Base-by-base conservation (phyloP, 2,888 invertebrate genomes). In the Scaptomyza tumidula region DNA sequence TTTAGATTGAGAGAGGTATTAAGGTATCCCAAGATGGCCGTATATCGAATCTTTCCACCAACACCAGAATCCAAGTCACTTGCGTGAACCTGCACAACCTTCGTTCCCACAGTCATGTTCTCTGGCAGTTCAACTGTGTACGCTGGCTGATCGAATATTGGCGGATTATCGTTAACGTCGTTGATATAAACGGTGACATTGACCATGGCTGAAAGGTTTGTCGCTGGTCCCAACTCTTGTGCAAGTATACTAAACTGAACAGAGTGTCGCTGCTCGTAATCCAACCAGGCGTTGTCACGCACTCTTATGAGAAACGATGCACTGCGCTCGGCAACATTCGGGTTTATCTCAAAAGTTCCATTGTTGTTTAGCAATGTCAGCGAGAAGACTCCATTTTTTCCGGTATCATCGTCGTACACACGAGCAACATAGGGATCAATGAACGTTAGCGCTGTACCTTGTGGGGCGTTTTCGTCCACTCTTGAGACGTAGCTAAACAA, bases 81-180 rank as follows among this genome's bases (percentile, higher is more conserved):
- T 0, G 98, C 98, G 90, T 96, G 94, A 0, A 97, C 92, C 93
- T 95, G 95, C 27, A 94, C 93, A 2, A 97, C 95, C 83, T 94
- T 94, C 0, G 95, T 94, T 19, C 96, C 96, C 14, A 94, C 95
- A 24, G 95, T 95, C 43, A 96, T 95, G 90, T 97, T 96, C 92
- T 98, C 98, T 0, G 95, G 94, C 27, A 98, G 92, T 56, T 95
- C 95, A 0, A 95, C 96, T 33, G 94, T 93, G 90, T 98, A 98
- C 1, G 94, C 93, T 41, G 94, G 92, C 78, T 95, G 94, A 13
- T 94, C 93, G 89, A 98, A 98, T 66, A 95, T 93, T 1, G 98
- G 98, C 31, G 95, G 93, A 91, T 98, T 97, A 90, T 98, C 98
- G 89, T 98, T 98, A 9, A 96, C 93, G 89, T 98, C 98, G 72